phyloP scores from a whole-genome alignment of 2,113 vertebrate species.

The Cebus imitator region DNA sequence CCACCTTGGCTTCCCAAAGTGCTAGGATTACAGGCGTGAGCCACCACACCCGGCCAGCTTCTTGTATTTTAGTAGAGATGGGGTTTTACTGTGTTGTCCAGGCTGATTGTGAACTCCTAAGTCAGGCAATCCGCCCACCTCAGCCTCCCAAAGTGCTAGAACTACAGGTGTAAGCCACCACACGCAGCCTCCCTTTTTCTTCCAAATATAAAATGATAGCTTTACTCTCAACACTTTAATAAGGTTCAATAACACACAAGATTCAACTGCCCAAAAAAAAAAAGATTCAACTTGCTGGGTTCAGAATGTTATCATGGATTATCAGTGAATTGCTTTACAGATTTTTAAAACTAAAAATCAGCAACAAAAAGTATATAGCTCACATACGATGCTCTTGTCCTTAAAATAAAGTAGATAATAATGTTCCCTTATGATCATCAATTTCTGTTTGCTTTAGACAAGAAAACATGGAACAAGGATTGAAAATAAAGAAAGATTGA shows the following conservation, averaged over 20 bases:
- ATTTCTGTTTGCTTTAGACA: not conserved
- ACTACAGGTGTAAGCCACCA: too few species aligned
- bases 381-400: not conserved
- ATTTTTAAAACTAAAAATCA: not conserved
- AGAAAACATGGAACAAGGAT: not conserved
- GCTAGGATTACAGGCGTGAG: too few species aligned
- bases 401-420: conserved; percentile 29
- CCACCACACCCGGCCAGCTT: too few species aligned
- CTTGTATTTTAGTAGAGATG: too few species aligned
- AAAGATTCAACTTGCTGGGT: too few species aligned
- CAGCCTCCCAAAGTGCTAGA: too few species aligned
- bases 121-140: too few species aligned
- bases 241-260: not conserved
- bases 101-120: too few species aligned
- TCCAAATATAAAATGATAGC: conserved; percentile 5
- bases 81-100: too few species aligned
- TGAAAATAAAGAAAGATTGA: not conserved
- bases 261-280: not conserved
- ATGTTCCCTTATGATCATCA: not conserved
- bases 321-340: too few species aligned
- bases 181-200: not conserved
- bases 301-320: too few species aligned
- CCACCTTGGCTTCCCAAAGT: too few species aligned
- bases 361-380: not conserved
- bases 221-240: not conserved